Conservation (phyloP, 2,888 invertebrate genomes). For the Drosophila kuntzei region DNA sequence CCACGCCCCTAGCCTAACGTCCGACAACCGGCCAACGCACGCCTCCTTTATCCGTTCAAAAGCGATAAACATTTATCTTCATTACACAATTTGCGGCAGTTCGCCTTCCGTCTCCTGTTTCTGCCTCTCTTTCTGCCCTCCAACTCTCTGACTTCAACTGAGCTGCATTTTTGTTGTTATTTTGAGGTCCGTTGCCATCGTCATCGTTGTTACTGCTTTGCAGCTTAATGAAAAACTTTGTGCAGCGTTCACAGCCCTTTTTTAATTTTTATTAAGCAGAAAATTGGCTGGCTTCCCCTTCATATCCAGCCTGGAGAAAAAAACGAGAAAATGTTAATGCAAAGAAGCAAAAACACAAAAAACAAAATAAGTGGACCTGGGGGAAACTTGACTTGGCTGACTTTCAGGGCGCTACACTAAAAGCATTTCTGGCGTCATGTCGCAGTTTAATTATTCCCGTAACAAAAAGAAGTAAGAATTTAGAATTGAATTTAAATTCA, state of each 20-base stretch:
- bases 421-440: conserved; percentile 19
- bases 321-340: conserved; percentile 43
- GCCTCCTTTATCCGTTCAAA: conserved; percentile 33
- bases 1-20: conserved; percentile 65
- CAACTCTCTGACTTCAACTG: conserved; percentile 2
- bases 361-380: conserved; percentile 28
- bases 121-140: not conserved
- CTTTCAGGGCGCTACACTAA: conserved; percentile 46
- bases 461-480: not conserved
- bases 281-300: conserved; percentile 61
- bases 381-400: conserved; percentile 52
- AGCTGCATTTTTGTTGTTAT: conserved; percentile 47
- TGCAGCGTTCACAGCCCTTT: conserved; percentile 65
- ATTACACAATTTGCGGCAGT: conserved; percentile 74
- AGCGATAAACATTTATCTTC: conserved; percentile 79
- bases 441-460: conserved; percentile 10
- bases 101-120: conserved; percentile 22
- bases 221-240: conserved; percentile 77
- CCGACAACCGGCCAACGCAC: conserved; percentile 30
- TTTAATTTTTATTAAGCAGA: conserved; percentile 80
- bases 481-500: not conserved
- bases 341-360: conserved; percentile 57
- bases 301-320: conserved; percentile 2
- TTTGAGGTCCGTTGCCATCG: conserved; percentile 29
- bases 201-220: conserved; percentile 35